phyloP scores from a whole-genome alignment of 1,140 invertebrate species.

The Pseudomyrmex dendroicus region DNA sequence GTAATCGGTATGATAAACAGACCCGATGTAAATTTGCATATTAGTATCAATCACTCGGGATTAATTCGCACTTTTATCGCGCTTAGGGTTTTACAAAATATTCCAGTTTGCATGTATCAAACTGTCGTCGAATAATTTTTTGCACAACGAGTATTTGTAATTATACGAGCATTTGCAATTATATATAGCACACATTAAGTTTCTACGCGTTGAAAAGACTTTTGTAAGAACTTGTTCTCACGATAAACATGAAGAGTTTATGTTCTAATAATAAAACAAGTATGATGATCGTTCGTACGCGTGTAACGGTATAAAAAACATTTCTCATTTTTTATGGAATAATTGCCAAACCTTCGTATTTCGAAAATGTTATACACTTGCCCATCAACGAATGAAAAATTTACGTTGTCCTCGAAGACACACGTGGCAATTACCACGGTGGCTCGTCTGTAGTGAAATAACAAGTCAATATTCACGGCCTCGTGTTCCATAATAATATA shows the following conservation, averaged over 20 bases:
- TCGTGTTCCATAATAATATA: conserved; percentile 77
- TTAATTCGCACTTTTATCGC: conserved; percentile 34
- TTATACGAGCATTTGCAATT: not conserved
- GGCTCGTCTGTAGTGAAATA: conserved; percentile 69
- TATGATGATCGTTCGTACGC: not conserved
- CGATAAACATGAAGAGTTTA: no score
- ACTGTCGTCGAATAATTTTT: not conserved
- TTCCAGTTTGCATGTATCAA: conserved; percentile 1
- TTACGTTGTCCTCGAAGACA: conserved; percentile 17
- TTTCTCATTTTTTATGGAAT: not conserved
- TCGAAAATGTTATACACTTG: conserved; percentile 31
- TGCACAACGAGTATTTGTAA: not conserved
- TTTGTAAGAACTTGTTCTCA: no score
- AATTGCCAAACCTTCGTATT: not conserved
- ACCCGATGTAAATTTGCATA: conserved; percentile 40
- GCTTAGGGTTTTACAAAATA: not conserved
- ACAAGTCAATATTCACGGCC: conserved; percentile 77
- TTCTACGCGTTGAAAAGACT: not conserved
- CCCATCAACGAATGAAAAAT: conserved; percentile 1
- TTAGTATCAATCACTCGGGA: conserved; percentile 41
- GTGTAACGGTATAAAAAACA: not conserved
- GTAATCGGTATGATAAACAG: conserved; percentile 57
- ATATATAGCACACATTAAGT: not conserved
- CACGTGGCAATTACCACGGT: conserved; percentile 43
- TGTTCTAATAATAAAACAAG: not conserved